Evolutionary conservation across 1,140 invertebrate species (phyloP), one percentile per base, ranked within the genome.

Genomic region (Drosophila pachea): DNA sequence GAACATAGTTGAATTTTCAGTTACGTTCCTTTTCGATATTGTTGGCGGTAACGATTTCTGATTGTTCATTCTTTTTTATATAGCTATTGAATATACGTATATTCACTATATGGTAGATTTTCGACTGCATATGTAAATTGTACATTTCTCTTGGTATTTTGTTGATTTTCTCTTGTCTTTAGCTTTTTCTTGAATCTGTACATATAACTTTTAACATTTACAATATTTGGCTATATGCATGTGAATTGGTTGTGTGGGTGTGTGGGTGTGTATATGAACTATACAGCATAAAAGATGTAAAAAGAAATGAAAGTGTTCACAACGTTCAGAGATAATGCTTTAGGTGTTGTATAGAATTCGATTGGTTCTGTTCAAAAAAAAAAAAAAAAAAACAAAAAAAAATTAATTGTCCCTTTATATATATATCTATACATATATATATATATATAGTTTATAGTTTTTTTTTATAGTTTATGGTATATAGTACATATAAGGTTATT

Each of bases 151-250:
- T 68, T 68, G 48, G 77, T 82, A 62, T 71, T 68, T 40, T 47
- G 36, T 31, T 55, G 6, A 16, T 68, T 68, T 33, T 36, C 36
- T n/a, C n/a, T n/a, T n/a, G n/a, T n/a, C n/a, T n/a, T n/a, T n/a
- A n/a, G n/a, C n/a, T 55, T 55, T 31, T 53, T 59, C 5, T 62
- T 43, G 12, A 31, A 36, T 60, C 56, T 67, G 64, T 73, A 79
- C 73, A 79, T 68, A 68, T 68, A 68, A 49, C 50, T 73, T 64
- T 68, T 64, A 75, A 64, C 79, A 75, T 84, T 83, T 84, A 84
- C 76, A 84, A 84, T 68, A 84, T 43, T 70, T 64, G 64, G 54
- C 58, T 64, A 73, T 68, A 76, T 79, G 77, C 73, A 62, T 50
- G 63, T 73, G 64, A 56, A 36, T 53, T 61, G 35, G 56, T 32